These are phyloP conservation scores for Brachionus manjavacas DNA, from an alignment of 1,140 invertebrate species.

Conservation along the genomic window DNA sequence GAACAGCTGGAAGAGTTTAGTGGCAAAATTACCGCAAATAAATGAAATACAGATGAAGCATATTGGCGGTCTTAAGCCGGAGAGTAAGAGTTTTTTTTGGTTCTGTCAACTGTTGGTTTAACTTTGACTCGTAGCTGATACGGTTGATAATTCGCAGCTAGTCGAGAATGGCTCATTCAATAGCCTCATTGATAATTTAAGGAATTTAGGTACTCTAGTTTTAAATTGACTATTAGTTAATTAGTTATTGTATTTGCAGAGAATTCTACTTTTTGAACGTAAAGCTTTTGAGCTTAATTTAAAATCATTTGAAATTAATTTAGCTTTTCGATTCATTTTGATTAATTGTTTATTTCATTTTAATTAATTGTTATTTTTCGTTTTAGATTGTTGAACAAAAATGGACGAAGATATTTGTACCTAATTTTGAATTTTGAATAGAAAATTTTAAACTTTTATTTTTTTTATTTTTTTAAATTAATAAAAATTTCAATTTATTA, in stretches of 20 bases:
- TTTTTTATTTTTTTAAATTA: neutral
- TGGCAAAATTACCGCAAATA: neutral
- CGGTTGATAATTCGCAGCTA: neutral
- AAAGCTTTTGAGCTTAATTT: neutral
- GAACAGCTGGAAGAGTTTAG: neutral
- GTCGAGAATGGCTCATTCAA: neutral
- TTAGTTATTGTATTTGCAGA: neutral
- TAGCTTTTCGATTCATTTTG: neutral
- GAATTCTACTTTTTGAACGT: neutral
- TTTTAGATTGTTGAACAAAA: neutral
- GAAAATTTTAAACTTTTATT: neutral
- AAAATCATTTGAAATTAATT: neutral
- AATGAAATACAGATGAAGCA: neutral
- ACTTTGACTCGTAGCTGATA: neutral
- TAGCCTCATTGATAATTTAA: neutral
- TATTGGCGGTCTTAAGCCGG: neutral
- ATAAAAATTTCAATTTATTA: neutral
- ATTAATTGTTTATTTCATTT: neutral
- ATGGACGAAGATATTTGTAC: neutral
- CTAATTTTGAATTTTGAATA: neutral
- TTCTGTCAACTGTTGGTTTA: neutral
- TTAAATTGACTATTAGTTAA: neutral
- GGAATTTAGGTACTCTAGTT: constrained; percentile 4
- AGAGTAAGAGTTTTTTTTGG: neutral
- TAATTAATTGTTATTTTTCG: neutral